phyloP scores from a whole-genome alignment of 64 coral and sea anemone genomes.

The Acropora tenuis region DNA sequence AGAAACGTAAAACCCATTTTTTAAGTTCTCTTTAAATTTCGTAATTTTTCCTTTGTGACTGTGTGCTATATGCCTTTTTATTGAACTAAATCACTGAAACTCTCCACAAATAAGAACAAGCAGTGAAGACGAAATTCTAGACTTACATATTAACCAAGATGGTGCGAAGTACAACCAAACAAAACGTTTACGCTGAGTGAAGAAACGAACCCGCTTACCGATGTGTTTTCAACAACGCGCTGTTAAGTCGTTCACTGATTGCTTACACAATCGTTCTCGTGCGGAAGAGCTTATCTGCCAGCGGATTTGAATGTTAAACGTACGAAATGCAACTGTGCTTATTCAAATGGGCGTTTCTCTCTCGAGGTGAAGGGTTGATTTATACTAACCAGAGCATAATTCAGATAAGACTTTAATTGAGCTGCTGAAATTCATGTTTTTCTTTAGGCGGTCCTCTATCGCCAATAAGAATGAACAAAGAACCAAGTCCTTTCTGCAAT shows the following conservation, averaged over 20 bases:
- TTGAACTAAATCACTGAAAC: too few species aligned
- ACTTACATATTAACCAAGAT: too few species aligned
- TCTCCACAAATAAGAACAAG: too few species aligned
- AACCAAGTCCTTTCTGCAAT: not conserved
- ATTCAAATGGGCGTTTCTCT: not conserved
- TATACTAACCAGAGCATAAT: not conserved
- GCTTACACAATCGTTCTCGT: too few species aligned
- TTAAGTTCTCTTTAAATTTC: too few species aligned
- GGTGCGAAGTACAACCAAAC: too few species aligned
- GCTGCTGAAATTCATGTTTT: not conserved
- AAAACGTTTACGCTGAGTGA: too few species aligned
- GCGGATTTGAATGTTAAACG: not conserved
- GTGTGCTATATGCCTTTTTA: too few species aligned
- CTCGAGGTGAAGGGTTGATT: slow-evolving; percentile 26
- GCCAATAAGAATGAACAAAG: not conserved
- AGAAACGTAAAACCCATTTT: too few species aligned
- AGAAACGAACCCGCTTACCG: too few species aligned
- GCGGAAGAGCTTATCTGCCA: not conserved
- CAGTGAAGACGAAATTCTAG: too few species aligned
- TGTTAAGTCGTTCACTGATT: not conserved
- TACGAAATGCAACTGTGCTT: not conserved
- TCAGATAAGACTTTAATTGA: not conserved
- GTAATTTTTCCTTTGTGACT: too few species aligned
- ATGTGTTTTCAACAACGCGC: not conserved
- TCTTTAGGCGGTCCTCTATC: not conserved